phyloP scores from a whole-genome alignment of 2,888 invertebrate species.

The Terebella lapidaria region DNA sequence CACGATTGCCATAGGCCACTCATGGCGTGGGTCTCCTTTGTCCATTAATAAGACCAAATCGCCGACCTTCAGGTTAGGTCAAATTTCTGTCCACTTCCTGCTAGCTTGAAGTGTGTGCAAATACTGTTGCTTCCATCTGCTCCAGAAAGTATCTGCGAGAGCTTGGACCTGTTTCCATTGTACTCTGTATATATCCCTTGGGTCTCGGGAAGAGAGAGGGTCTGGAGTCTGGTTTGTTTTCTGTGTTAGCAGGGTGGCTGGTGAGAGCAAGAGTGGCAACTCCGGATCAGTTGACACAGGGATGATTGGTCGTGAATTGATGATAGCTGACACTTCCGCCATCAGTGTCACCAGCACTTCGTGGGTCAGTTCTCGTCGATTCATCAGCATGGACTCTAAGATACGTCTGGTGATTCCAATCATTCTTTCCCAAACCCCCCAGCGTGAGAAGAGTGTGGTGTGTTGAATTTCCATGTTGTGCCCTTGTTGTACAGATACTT shows the following conservation, averaged over 20 bases:
- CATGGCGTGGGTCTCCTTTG: background rate
- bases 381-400: background rate
- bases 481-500: too few species aligned
- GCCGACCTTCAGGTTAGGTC: background rate
- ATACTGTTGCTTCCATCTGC: background rate
- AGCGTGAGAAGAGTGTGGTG: background rate
- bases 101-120: background rate
- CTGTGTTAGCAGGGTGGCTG: too few species aligned
- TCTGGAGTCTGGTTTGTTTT: too few species aligned
- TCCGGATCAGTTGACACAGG: background rate
- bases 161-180: too few species aligned
- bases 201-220: too few species aligned
- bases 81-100: background rate
- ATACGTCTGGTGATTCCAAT: background rate
- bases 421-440: constrained; percentile 2
- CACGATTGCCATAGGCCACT: background rate
- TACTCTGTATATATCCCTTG: too few species aligned
- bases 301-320: background rate
- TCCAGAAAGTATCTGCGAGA: too few species aligned
- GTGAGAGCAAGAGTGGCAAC: background rate
- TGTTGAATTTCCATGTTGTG: background rate
- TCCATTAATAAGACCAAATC: background rate
- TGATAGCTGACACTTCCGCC: background rate
- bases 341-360: background rate
- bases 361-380: background rate